These are phyloP conservation scores for Cryptosula pallasiana DNA, from an alignment of 2,888 invertebrate genomes.

Conservation along the genomic window DNA sequence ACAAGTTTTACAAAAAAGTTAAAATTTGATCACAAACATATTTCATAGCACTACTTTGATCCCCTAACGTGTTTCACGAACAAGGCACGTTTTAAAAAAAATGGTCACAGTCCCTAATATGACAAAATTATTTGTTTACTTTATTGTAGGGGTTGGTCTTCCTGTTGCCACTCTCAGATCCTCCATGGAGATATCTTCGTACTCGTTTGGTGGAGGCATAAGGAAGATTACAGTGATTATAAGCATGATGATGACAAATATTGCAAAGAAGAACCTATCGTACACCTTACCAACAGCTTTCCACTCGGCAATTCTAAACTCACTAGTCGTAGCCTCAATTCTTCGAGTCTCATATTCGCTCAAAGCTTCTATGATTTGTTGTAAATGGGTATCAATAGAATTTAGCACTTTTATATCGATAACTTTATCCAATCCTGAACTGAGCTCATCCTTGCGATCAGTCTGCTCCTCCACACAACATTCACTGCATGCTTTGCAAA, in stretches of 20 bases:
- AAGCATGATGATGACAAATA: neutral
- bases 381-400: neutral
- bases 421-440: neutral
- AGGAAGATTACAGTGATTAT: slow-evolving; percentile 7
- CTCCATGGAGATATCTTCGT: neutral
- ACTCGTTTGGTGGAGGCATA: neutral
- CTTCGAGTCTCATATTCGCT: slow-evolving; percentile 17
- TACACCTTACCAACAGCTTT: slow-evolving; percentile 13
- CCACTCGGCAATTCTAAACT: slow-evolving; percentile 13
- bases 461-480: neutral
- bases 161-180: neutral
- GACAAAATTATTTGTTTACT: too few species aligned
- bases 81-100: too few species aligned
- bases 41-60: too few species aligned
- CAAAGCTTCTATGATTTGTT: slow-evolving; percentile 20
- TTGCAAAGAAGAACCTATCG: slow-evolving; percentile 1
- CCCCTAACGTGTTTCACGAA: too few species aligned
- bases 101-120: too few species aligned
- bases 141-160: slow-evolving; percentile 3
- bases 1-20: too few species aligned
- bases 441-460: neutral
- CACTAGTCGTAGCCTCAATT: neutral
- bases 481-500: neutral
- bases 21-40: too few species aligned
- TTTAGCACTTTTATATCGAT: neutral